Base-by-base conservation (phyloP, 2,113 vertebrate genomes). In the Dicerorhinus sumatrensis region DNA sequence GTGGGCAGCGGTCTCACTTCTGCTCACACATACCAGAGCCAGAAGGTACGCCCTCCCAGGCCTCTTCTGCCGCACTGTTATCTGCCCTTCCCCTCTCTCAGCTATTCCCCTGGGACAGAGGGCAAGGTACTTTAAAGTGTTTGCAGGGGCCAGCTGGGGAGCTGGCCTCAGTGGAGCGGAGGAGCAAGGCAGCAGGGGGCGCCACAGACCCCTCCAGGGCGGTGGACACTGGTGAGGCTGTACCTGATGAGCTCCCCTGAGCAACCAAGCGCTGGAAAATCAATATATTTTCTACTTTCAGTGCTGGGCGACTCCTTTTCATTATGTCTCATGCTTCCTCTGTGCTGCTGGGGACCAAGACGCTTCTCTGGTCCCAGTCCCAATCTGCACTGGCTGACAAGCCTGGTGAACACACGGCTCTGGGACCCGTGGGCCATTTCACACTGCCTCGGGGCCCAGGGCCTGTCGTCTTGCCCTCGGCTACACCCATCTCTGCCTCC, bases 241-340 rank as follows among this genome's bases (percentile, higher is more conserved):
- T 97, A 98, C 98, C 97, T 98, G 97, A 98, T 98, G 97, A 97
- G 98, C 94, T 98, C 95, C 98, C 97, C 98, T 97, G 98, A 97
- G 98, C 98, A 98, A 97, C 98, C 98, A 98, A 98, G 97, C 97
- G 97, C 97, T 92, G 97, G 98, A 98, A 99, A 98, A 99, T 98
- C 98, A 98, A 98, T 98, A 98, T 81, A 84, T 98, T 98, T 98
- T 98, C 98, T 97, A 98, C 98, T 98, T 98, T 98, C 98, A 96
- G 98, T 96, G 98, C 97, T 87, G 83, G 72, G 95, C 29, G 95
- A 98, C 98, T 98, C 98, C 96, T 98, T 98, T 98, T 98, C 98
- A 98, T 98, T 98, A 97, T 96, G 97, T 98, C 97, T 98, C 10
- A 54, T 27, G 97, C 98, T 98, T 99, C 97, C 98, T 98, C 98